Evolutionary conservation across 2,888 invertebrate species (phyloP), one percentile per base, ranked within the genome.

Genomic region (Pseudoips prasinana): DNA sequence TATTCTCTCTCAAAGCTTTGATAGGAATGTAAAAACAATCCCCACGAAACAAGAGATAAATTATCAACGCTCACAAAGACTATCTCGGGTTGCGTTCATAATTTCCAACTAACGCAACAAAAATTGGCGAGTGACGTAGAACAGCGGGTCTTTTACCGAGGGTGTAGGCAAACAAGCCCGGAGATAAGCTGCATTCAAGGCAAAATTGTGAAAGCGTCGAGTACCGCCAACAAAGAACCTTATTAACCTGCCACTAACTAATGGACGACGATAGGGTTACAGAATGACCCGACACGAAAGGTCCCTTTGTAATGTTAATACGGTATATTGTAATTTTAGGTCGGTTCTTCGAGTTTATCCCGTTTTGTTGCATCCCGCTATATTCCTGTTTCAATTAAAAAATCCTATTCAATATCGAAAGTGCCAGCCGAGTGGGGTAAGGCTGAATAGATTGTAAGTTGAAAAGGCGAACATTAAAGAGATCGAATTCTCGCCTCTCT

Each of bases 101-200:
- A 81, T 81, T 74, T 67, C 63, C 55, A 73, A 70, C 69, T 76
- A 78, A 77, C 74, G 68, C 63, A 67, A 63, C 67, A 78, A 83
- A 85, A 82, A 80, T 64, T 79, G 70, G 61, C 68, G 57, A 64
- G 56, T 60, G 61, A n/a, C n/a, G n/a, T n/a, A n/a, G n/a, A n/a
- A 55, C 51, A 46, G 44, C 33, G 49, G 66, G 66, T 71, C 74
- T 74, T 80, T 79, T 67, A 66, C 68, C 38, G 52, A 57, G 61
- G 58, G 56, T 55, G 71, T 61, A 64, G 65, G 77, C 78, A 86
- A 84, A 85, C 82, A 84, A 57, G 65, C 59, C 65, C 57, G 67
- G 69, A 81, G 84, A 82, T 82, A 81, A 82, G 82, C 69, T 73
- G 78, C 75, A 85, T 86, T 87, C 83, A 86, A 64, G 66, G 73